Base-by-base conservation (phyloP, 2,113 vertebrate species). In the Trichechus manatus region DNA sequence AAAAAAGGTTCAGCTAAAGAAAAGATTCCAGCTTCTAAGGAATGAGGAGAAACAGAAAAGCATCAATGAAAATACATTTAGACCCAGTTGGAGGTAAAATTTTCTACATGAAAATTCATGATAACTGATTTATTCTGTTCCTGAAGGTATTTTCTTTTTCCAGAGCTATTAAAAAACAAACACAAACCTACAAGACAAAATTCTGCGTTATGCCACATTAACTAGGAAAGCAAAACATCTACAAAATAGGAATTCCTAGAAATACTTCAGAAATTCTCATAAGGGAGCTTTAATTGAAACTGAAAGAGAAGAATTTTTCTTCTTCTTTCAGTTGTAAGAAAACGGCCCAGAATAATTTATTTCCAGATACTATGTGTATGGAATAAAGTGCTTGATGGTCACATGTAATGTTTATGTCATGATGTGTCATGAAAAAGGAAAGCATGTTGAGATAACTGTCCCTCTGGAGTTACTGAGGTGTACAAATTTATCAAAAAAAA, bases 101-200 rank as follows among this genome's bases (percentile, higher is more conserved):
- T 81, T 82, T 83, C 6, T 61, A 44, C 10, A 20, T 6, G 4
- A 64, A 50, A n/a, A 59, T 10, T 4, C 6, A 9, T 77, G 14
- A 25, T 79, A 72, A 75, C 6, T 36, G 3, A 3, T 75, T 42
- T 33, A 14, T 44, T 56, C 14, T 59, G 10, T n/a, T 75, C 29
- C 31, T 77, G 6, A 92, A 80, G 11, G 6, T 77, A 70, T 92
- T 95, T 91, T 96, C 5, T 89, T 81, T 83, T 79, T 78, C 42
- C 8, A 56, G 29, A 53, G 53, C 44, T 85, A 86, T 66, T 72
- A 8, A 72, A 72, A 72, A 72, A 36, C 17, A 72, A 36, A 72
- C 25, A 78, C 82, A 96, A 44, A 90, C 23, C 5, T 68, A 19
- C 66, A 61, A 17, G 6, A 63, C 9, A 81, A 50, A 70, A 86